Evolutionary conservation across 1,140 invertebrate species (phyloP), one percentile per base, ranked within the genome.

Genomic region (Drosophila asahinai): DNA sequence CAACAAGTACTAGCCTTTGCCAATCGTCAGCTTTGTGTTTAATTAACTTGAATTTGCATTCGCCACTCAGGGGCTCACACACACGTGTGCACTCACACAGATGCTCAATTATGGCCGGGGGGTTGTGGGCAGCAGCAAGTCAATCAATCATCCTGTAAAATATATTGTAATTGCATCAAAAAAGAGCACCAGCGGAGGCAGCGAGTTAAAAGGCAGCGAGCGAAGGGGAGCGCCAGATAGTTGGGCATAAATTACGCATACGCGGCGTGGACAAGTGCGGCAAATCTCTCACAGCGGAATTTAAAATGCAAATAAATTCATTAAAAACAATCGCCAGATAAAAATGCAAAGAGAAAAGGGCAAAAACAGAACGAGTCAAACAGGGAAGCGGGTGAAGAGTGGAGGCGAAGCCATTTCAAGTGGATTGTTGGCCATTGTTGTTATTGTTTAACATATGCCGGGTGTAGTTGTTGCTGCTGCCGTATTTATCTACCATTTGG

Each of bases 231-330:
- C 40, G 36, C 25, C 58, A 25, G 75, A 42, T 73, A 61, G 70
- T 73, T 72, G 47, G 38, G 70, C 38, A 79, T 79, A 72, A 78
- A 79, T 79, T 78, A 79, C 75, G 76, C 38, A 78, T 79, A 78
- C 77, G 66, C 60, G 17, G 43, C 54, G 60, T 79, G 57, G 59
- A 73, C 77, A 79, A 79, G 77, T 79, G 75, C 77, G 45, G 58
- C 65, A 74, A 73, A 61, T 72, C 77, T 60, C 76, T 72, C 58
- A 42, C 65, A 64, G 60, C 43, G 38, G 55, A 79, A 79, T 80
- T 80, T 79, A 72, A 80, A 80, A 80, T 80, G 77, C 77, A 80
- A 80, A 80, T 80, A 80, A 80, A 80, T 80, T 80, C 77, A 80
- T 80, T 80, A 80, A 80, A 78, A 73, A 68, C 75, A 79, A 80